phyloP scores from a whole-genome alignment of 2,888 invertebrate genomes.

The Gnatocerus cornutus region DNA sequence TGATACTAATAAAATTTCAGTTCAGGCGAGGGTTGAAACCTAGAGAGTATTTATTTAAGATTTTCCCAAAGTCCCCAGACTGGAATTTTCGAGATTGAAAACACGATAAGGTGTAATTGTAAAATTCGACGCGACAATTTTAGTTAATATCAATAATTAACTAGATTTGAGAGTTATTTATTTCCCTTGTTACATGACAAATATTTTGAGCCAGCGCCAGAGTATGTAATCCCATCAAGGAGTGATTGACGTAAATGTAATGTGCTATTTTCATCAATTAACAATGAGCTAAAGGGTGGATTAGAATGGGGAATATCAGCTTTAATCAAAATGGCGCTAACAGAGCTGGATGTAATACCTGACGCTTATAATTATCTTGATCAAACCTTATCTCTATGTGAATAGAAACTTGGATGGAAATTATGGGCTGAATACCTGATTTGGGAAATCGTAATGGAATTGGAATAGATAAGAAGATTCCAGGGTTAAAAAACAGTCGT shows the following conservation, averaged over 20 bases:
- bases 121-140: too few relatives aligned
- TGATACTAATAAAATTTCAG: not conserved
- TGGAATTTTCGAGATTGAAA: not conserved
- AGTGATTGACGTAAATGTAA: slow-evolving; percentile 1
- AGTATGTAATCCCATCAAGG: slow-evolving; percentile 4
- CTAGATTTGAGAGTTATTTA: too few relatives aligned
- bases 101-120: not conserved
- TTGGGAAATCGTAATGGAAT: not conserved
- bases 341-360: not conserved
- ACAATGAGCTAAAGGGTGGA: not conserved
- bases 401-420: not conserved
- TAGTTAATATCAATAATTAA: too few relatives aligned
- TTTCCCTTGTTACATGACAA: not conserved
- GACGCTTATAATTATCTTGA: slow-evolving; percentile 2
- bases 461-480: too few relatives aligned
- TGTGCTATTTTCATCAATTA: slow-evolving; percentile 2
- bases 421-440: not conserved
- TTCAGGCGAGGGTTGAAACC: not conserved
- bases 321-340: slow-evolving; percentile 4
- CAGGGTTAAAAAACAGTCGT: too few relatives aligned
- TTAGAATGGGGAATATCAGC: not conserved
- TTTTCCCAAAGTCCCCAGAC: not conserved
- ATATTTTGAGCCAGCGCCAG: not conserved
- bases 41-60: not conserved
- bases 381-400: slow-evolving; percentile 2